Percentiles rank a stretch among this genome's conserved stretches.
These are phyloP conservation scores for Diaprepes abbreviatus DNA, from an alignment of 2,888 invertebrate species.

Conservation along the genomic window DNA sequence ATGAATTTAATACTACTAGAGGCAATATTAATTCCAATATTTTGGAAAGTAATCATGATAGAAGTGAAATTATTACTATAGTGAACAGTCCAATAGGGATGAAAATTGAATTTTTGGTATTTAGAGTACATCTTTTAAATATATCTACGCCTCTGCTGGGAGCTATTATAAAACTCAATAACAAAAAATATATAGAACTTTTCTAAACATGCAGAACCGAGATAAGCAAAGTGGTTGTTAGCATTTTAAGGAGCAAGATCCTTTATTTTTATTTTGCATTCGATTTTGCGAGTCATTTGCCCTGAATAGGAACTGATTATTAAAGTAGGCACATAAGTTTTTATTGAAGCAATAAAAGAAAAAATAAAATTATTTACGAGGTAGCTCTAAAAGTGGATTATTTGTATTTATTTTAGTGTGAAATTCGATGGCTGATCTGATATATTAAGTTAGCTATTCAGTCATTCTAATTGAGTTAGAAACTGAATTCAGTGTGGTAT, in stretches of 20 bases:
- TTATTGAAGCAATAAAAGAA: background rate
- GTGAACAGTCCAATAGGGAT: no score
- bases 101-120: no score
- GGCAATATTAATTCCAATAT: no score
- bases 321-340: conserved; percentile 18
- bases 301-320: conserved; percentile 13
- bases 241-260: conserved; percentile 7
- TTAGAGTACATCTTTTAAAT: no score
- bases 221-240: conserved; percentile 24
- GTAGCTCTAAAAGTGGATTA: background rate
- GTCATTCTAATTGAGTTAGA: no score
- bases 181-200: background rate
- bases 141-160: background rate
- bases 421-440: no score
- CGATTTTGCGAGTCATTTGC: conserved; percentile 16
- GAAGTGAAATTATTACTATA: no score
- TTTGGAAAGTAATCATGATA: no score
- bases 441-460: no score
- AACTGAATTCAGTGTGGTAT: no score
- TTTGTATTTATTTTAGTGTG: no score
- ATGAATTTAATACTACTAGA: no score
- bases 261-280: conserved; percentile 10
- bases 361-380: background rate
- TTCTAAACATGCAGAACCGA: background rate
- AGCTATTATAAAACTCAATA: background rate